A percentile compares a stretch with the other conserved stretches of the same genome.
Conservation (phyloP, 30 jellyfish, hydroid and myxozoan species). For the Rhopilema esculentum region DNA sequence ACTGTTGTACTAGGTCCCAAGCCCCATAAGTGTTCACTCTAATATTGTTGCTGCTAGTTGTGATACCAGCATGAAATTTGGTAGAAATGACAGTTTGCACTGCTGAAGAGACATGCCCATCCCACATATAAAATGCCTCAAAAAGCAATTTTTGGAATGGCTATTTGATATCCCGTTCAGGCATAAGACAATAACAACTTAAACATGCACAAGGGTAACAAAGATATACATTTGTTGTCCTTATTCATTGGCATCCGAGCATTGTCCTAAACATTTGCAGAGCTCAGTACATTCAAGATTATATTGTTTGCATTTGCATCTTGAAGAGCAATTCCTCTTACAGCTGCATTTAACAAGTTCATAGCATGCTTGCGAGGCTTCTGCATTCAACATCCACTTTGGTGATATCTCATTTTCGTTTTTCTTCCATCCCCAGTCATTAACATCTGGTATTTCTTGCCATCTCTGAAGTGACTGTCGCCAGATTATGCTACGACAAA, state of each 20-base stretch:
- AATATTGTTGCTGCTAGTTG: neutral
- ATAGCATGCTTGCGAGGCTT: slow-evolving; percentile 42
- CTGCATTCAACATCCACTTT: slow-evolving; percentile 49
- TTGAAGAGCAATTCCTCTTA: slow-evolving; percentile 26
- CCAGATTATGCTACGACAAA: too few relatives aligned
- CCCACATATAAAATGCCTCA: slow-evolving; percentile 16
- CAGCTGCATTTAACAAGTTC: neutral
- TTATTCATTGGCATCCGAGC: slow-evolving; percentile 24
- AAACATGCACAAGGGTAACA: neutral
- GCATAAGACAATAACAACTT: neutral
- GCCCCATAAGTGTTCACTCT: neutral
- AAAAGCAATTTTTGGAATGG: neutral
- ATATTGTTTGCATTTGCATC: slow-evolving; percentile 42
- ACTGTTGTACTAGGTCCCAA: neutral
- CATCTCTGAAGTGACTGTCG: too few relatives aligned
- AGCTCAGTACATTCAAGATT: slow-evolving; percentile 24
- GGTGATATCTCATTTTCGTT: slow-evolving; percentile 46
- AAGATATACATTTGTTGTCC: too few relatives aligned
- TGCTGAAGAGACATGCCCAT: slow-evolving; percentile 20
- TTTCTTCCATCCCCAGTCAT: slow-evolving; percentile 24
- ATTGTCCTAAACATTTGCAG: slow-evolving; percentile 22
- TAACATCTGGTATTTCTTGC: slow-evolving; percentile 18
- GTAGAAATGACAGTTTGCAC: neutral
- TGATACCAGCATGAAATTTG: slow-evolving; percentile 23
- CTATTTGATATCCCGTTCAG: neutral